Conservation (phyloP, 2,888 invertebrate species). For the Xiphydria camelus region DNA sequence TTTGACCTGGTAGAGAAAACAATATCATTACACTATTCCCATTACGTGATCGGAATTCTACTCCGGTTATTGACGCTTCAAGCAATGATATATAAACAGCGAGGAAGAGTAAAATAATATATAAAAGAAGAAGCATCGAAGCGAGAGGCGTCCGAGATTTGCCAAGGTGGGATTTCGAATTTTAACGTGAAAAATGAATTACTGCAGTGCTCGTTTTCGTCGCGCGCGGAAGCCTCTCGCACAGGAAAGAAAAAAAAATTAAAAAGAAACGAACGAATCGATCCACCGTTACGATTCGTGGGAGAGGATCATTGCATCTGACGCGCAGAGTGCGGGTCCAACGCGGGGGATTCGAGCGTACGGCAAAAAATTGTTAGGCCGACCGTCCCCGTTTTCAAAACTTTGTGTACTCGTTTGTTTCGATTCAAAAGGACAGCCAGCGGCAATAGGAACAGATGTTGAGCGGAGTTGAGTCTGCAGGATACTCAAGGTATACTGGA, state of each 20-base stretch:
- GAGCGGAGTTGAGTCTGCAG: constrained; percentile 55
- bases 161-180: too few species aligned
- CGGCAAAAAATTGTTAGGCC: too few species aligned
- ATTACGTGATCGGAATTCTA: background rate
- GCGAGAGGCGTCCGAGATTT: constrained; percentile 19
- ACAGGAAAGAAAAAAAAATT: background rate
- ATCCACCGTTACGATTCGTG: constrained; percentile 7
- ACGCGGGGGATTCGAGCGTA: background rate
- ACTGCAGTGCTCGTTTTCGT: too few species aligned
- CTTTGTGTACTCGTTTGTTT: constrained; percentile 7
- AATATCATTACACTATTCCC: too few species aligned
- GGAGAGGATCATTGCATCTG: constrained; percentile 10
- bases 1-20: too few species aligned
- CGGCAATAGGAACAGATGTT: constrained; percentile 47
- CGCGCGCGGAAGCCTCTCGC: too few species aligned
- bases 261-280: constrained; percentile 9
- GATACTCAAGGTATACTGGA: constrained; percentile 54
- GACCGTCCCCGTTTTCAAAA: too few species aligned
- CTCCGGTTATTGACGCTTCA: constrained; percentile 27
- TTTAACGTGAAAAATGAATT: too few species aligned
- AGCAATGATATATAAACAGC: constrained; percentile 35
- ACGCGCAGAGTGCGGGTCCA: too few species aligned
- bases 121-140: constrained; percentile 22
- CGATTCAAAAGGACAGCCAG: constrained; percentile 47
- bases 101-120: constrained; percentile 30